Conservation (phyloP, 2,888 invertebrate species). For the Drosophila gaucha region DNA sequence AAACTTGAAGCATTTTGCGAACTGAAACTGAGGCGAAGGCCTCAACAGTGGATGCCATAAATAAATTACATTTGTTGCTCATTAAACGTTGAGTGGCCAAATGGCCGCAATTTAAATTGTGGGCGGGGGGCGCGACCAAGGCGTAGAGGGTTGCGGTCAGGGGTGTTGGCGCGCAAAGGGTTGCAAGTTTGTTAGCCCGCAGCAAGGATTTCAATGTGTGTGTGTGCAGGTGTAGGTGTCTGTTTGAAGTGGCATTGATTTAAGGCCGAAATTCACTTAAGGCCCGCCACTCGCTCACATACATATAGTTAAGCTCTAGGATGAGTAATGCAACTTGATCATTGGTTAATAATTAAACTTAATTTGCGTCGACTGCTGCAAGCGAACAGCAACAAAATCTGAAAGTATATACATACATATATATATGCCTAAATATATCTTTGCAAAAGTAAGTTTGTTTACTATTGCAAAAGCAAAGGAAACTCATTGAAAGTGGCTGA, state of each 20-base stretch:
- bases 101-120: constrained; percentile 56
- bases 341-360: constrained; percentile 56
- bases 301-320: constrained; percentile 34
- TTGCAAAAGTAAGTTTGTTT: neutral
- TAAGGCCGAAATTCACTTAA: constrained; percentile 47
- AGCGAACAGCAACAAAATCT: constrained; percentile 13
- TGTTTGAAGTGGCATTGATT: constrained; percentile 63
- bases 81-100: constrained; percentile 76
- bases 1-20: constrained; percentile 76
- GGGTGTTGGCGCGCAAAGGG: neutral
- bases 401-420: neutral
- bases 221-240: neutral
- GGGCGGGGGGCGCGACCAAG: neutral
- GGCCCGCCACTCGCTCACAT: constrained; percentile 14
- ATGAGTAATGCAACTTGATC: constrained; percentile 53
- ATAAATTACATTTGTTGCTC: constrained; percentile 79
- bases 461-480: neutral
- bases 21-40: constrained; percentile 53
- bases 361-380: constrained; percentile 6
- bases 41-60: constrained; percentile 63
- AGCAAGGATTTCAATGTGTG: constrained; percentile 19
- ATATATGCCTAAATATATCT: neutral
- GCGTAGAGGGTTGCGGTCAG: neutral
- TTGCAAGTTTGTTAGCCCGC: constrained; percentile 33
- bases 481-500: neutral